A percentile compares a stretch with the other conserved stretches of the same genome.
phyloP scores from a whole-genome alignment of 2,888 invertebrate species.

The Rhingia campestris region DNA sequence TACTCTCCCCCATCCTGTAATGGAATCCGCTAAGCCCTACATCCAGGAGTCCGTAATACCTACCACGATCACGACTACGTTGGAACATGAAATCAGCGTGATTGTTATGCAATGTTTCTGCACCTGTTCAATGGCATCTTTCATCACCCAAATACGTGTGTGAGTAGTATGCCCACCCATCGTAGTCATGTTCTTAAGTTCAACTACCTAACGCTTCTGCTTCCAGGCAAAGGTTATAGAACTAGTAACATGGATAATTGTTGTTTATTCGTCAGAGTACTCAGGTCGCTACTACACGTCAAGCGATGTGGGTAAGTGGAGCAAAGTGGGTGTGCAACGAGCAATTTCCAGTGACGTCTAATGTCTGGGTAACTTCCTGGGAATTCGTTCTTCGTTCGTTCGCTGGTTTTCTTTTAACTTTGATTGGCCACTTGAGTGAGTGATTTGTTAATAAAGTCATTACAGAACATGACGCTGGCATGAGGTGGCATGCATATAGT shows the following conservation, averaged over 20 bases:
- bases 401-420: conserved; percentile 7
- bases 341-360: conserved; percentile 67
- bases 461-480: conserved; percentile 30
- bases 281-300: conserved; percentile 4
- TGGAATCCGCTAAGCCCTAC: not conserved
- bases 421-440: conserved; percentile 73
- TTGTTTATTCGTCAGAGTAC: conserved; percentile 41
- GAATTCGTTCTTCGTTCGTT: conserved; percentile 9
- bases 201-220: not conserved
- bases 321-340: conserved; percentile 51
- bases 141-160: conserved; percentile 30
- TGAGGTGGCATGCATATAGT: conserved; percentile 26
- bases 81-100: conserved; percentile 35
- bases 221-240: not conserved
- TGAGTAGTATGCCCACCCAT: conserved; percentile 7
- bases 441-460: conserved; percentile 74
- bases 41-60: conserved; percentile 7
- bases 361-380: conserved; percentile 62
- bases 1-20: not conserved
- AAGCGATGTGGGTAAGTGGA: conserved; percentile 44
- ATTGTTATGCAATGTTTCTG: conserved; percentile 16
- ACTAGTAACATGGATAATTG: conserved; percentile 39
- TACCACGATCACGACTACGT: not conserved
- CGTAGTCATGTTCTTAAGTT: conserved; percentile 2
- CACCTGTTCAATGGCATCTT: conserved; percentile 38